phyloP scores from a whole-genome alignment of 2,797 vertebrate species.

The Sorex maritimensis region DNA sequence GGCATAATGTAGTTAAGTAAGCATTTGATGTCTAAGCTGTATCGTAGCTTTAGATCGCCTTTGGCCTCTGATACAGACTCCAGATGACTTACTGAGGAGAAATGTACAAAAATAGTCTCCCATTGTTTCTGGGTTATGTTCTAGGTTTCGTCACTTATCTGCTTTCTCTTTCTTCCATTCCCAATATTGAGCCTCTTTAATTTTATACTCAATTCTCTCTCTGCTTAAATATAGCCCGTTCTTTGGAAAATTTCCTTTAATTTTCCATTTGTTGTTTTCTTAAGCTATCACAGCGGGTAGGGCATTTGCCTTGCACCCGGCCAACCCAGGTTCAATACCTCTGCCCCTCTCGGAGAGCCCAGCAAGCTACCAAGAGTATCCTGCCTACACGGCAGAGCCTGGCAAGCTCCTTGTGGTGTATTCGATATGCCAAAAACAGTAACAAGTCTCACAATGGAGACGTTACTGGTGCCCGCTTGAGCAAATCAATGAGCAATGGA shows the following conservation, averaged over 20 bases:
- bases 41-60: neutral
- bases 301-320: too few relatives aligned
- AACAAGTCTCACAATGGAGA: too few relatives aligned
- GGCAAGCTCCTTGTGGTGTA: too few relatives aligned
- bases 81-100: neutral
- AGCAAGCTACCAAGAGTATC: too few relatives aligned
- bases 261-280: slow-evolving; percentile 17
- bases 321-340: too few relatives aligned
- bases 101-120: neutral
- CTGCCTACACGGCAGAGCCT: too few relatives aligned
- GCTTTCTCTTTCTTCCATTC: neutral
- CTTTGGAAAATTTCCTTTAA: neutral
- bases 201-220: slow-evolving; percentile 3
- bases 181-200: slow-evolving; percentile 13
- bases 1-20: neutral
- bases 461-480: too few relatives aligned
- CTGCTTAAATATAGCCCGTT: slow-evolving; percentile 4
- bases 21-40: neutral
- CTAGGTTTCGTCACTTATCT: neutral
- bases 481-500: too few relatives aligned
- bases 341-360: too few relatives aligned
- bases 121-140: neutral
- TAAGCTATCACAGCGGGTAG: neutral
- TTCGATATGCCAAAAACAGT: too few relatives aligned
- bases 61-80: neutral